These are phyloP conservation scores for Lochmaea crataegi DNA, from an alignment of 2,888 invertebrate species.

Conservation along the genomic window DNA sequence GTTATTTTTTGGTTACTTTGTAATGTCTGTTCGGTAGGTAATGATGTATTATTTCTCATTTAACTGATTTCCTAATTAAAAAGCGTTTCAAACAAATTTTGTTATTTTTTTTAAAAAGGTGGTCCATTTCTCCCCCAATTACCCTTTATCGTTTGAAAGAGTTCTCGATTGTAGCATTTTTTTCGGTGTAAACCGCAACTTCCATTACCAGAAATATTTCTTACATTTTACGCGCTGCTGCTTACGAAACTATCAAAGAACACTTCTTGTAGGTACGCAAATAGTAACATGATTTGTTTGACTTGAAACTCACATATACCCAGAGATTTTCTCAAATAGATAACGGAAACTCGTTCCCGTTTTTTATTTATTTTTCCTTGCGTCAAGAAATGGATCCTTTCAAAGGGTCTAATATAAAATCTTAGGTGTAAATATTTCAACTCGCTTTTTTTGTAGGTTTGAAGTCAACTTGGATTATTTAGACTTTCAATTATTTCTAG, in stretches of 20 bases:
- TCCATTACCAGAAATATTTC: conserved; percentile 2
- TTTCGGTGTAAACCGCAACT: background rate
- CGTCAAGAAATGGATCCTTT: conserved; percentile 16
- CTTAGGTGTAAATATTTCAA: conserved; percentile 11
- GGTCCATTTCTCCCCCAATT: too few relatives aligned
- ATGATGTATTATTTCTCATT: too few relatives aligned
- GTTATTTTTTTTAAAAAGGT: too few relatives aligned
- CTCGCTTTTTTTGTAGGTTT: background rate
- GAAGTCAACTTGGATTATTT: background rate
- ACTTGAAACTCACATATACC: conserved; percentile 14
- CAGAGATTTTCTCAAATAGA: conserved; percentile 21
- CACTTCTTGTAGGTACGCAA: conserved; percentile 18
- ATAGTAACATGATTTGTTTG: conserved; percentile 24
- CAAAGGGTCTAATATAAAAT: conserved; percentile 11
- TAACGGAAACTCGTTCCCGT: conserved; percentile 11
- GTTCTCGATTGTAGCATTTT: background rate
- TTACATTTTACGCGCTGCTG: conserved; percentile 3
- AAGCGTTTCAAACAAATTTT: too few relatives aligned
- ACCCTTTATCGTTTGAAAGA: too few relatives aligned
- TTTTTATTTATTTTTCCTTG: conserved; percentile 22
- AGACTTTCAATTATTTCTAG: background rate
- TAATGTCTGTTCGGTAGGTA: too few relatives aligned
- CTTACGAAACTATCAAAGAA: conserved; percentile 15
- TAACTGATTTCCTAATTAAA: too few relatives aligned
- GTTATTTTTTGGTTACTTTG: too few relatives aligned